Conservation (phyloP, 1,140 invertebrate species). For the Procambarus clarkii region DNA sequence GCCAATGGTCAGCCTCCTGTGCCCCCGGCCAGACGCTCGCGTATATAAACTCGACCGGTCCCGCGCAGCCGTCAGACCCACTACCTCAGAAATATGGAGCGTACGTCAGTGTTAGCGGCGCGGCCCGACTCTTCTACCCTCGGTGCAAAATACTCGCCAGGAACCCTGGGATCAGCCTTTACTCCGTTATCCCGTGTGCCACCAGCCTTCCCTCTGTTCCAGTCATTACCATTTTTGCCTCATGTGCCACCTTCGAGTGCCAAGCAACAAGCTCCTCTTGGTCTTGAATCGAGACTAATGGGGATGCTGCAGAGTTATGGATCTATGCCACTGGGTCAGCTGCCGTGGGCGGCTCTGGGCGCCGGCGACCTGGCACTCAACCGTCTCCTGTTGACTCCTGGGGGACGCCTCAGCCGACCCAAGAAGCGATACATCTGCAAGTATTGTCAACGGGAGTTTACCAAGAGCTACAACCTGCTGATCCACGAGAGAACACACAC, state of each 20-base stretch:
- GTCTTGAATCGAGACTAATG: slow-evolving; percentile 56
- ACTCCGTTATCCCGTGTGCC: slow-evolving; percentile 63
- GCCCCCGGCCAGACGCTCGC: slow-evolving; percentile 36
- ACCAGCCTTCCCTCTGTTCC: slow-evolving; percentile 53
- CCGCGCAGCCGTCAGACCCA: slow-evolving; percentile 23
- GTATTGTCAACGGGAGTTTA: slow-evolving; percentile 97
- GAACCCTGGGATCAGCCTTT: slow-evolving; percentile 58
- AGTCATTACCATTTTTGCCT: slow-evolving; percentile 55
- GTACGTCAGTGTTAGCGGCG: slow-evolving; percentile 62
- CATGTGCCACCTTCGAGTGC: slow-evolving; percentile 54
- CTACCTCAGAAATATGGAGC: slow-evolving; percentile 67
- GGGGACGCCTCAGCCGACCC: slow-evolving; percentile 82
- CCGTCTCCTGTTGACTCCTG: slow-evolving; percentile 62
- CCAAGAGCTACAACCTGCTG: slow-evolving; percentile 97
- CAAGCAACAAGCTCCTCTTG: slow-evolving; percentile 49
- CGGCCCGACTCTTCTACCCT: slow-evolving; percentile 51
- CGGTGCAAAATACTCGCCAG: slow-evolving; percentile 38
- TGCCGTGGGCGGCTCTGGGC: slow-evolving; percentile 60
- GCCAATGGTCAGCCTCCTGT: slow-evolving; percentile 57
- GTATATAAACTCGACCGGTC: slow-evolving; percentile 32
- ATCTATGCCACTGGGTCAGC: slow-evolving; percentile 44
- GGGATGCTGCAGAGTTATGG: slow-evolving; percentile 57
- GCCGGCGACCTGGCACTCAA: slow-evolving; percentile 63
- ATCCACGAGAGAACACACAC: slow-evolving; percentile 99
- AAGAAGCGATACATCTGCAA: slow-evolving; percentile 99